Evolutionary conservation across 2,888 invertebrate species (phyloP), one percentile per base, ranked within the genome.

Genomic region (Meiosimyza decipiens): DNA sequence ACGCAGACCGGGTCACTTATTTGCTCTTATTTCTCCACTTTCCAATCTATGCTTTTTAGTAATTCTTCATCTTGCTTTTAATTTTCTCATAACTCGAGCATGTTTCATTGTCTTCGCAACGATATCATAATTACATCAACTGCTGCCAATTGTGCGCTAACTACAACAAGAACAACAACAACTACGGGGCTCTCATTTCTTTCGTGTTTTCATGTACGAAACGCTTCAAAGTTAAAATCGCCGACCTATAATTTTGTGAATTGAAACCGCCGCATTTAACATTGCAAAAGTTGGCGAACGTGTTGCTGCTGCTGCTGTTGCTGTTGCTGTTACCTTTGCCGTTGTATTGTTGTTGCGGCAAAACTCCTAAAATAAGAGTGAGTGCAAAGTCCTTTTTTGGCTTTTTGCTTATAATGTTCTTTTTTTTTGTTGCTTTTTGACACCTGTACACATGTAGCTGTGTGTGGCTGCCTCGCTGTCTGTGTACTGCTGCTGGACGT

Each of bases 231-330:
- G 87, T 84, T 83, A 86, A 86, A 85, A 78, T 76, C 80, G 83
- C 87, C 87, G 87, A 85, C 83, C 86, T 87, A 82, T 87, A 87
- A 87, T 87, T 87, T 87, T 82, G 81, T 82, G 78, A 80, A 79
- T 81, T 83, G 81, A 83, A 83, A 82, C 84, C 82, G 82, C 80
- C 82, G 82, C 82, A 74, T 75, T 78, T 76, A 73, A 71, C 78
- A 72, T 74, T 73, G 71, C 71, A 68, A 76, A 71, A 73, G 52
- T 54, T 54, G 62, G 33, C 52, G 51, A 50, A 33, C 67, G 18
- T 78, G 76, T 79, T 79, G 79, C 70, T 70, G 74, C 72, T 76
- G 73, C 22, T 76, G 66, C 76, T 73, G 70, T 51, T 70, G 74
- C 72, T 76, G 73, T 18, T 76, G 66, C 76, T 73, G 70, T 51